Conservation (phyloP, 2,113 vertebrate genomes). For the Amphilophus citrinellus region DNA sequence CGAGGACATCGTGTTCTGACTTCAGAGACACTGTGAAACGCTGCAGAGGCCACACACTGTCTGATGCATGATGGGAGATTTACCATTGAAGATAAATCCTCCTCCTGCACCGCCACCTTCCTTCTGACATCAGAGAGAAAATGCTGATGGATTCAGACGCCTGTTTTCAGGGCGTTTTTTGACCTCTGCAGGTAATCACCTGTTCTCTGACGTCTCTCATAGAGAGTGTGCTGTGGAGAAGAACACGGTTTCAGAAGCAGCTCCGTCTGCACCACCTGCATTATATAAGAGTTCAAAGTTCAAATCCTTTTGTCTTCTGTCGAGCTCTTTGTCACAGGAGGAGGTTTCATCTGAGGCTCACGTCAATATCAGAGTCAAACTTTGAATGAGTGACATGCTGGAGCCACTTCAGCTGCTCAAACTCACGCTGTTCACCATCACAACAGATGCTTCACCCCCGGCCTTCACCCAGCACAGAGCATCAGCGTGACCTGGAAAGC, state of each 20-base stretch:
- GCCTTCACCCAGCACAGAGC: too few relatives aligned
- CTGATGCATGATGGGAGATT: too few relatives aligned
- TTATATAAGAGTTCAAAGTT: not conserved
- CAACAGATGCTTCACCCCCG: too few relatives aligned
- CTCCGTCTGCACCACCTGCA: too few relatives aligned
- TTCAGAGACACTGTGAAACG: not conserved
- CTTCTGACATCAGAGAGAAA: not conserved
- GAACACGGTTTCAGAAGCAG: not conserved
- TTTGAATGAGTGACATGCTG: not conserved
- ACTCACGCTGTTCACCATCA: too few relatives aligned
- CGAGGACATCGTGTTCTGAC: constrained; percentile 7
- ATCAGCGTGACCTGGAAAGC: too few relatives aligned
- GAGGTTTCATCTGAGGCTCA: not conserved
- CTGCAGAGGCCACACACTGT: not conserved
- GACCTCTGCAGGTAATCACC: not conserved
- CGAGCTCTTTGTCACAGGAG: not conserved
- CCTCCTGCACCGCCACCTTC: too few relatives aligned
- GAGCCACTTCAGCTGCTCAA: too few relatives aligned
- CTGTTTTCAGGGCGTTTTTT: not conserved
- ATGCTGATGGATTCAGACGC: not conserved
- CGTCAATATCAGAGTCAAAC: not conserved
- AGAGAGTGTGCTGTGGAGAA: not conserved
- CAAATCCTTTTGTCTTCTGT: not conserved
- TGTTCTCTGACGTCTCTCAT: not conserved
- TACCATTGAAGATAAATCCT: too few relatives aligned